These are phyloP conservation scores for Macrocentrus cingulum DNA, from an alignment of 1,140 invertebrate genomes.

Conservation along the genomic window DNA sequence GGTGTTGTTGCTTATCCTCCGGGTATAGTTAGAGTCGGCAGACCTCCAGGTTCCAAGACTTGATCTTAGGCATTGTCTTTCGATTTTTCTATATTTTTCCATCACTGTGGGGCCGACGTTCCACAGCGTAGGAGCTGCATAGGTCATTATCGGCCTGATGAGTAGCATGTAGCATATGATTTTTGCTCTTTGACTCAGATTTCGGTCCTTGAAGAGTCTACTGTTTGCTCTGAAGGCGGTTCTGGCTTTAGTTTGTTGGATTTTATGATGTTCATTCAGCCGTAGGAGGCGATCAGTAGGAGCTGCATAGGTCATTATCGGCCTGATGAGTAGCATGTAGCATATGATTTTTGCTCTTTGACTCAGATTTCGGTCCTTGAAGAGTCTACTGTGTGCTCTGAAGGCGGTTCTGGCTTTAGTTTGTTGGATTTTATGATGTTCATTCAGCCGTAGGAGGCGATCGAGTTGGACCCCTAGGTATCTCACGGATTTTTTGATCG, in stretches of 20 bases:
- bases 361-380: conserved; percentile 20
- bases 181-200: conserved; percentile 16
- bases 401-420: conserved; percentile 18
- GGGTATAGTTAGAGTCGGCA: background rate
- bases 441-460: background rate
- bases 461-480: conserved; percentile 17
- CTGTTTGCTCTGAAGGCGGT: conserved; percentile 8
- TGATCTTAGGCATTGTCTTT: conserved; percentile 13
- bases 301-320: conserved; percentile 6
- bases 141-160: conserved; percentile 2
- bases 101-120: conserved; percentile 12
- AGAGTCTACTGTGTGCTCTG: conserved; percentile 3
- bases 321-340: conserved; percentile 14
- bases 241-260: conserved; percentile 17
- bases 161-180: conserved; percentile 23
- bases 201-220: conserved; percentile 20
- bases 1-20: background rate
- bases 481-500: conserved; percentile 16
- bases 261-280: conserved; percentile 7
- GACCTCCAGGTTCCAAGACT: conserved; percentile 2
- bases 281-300: background rate
- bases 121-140: conserved; percentile 15
- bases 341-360: conserved; percentile 23
- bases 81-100: conserved; percentile 7
- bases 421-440: conserved; percentile 10